Base-by-base conservation (phyloP, 2,113 vertebrate genomes). In the Bostrychus sinensis region DNA sequence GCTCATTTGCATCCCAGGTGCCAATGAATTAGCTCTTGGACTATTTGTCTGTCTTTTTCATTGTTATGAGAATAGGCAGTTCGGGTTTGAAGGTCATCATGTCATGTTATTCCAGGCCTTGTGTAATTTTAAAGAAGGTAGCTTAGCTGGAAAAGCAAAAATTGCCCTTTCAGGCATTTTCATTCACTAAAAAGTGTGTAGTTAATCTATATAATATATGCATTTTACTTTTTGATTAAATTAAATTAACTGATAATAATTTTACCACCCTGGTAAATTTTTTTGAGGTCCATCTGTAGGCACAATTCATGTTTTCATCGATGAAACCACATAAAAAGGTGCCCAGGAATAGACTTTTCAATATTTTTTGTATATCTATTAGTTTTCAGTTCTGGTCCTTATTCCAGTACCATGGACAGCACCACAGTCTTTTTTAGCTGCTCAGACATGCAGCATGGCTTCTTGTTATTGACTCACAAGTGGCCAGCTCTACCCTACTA, bases 321-420 rank as follows among this genome's bases (percentile, higher is more conserved):
- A n/a, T n/a, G n/a, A n/a, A n/a, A n/a, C n/a, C n/a, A n/a, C n/a
- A n/a, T n/a, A 9, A 10, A 20, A 22, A 3, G 1, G 2, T 20
- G 19, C 3, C 8, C 22, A 11, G 12, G 42, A 45, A 22, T 45
- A 22, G n/a, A n/a, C n/a, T n/a, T n/a, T n/a, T n/a, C n/a, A n/a
- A n/a, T n/a, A n/a, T n/a, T n/a, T n/a, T n/a, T n/a, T n/a, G n/a
- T 10, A 26, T 28, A 13, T 7, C 13, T n/a, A 6, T 14, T 23
- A 1, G 16, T 7, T 26, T 51, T 26, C 4, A 26, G 16, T 30
- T 32, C 28, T 54, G 50, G 25, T 19, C 17, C 4, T 5, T 30
- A 19, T 32, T 54, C 12, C 39, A 72, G 71, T 23, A 86, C 86
- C 86, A 84, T 51, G 82, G 84, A 86, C 80, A 88, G 84, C 75